Evolutionary conservation across 2,113 vertebrate species (phyloP), one percentile per base, ranked within the genome.

Genomic region (Peromyscus leucopus): DNA sequence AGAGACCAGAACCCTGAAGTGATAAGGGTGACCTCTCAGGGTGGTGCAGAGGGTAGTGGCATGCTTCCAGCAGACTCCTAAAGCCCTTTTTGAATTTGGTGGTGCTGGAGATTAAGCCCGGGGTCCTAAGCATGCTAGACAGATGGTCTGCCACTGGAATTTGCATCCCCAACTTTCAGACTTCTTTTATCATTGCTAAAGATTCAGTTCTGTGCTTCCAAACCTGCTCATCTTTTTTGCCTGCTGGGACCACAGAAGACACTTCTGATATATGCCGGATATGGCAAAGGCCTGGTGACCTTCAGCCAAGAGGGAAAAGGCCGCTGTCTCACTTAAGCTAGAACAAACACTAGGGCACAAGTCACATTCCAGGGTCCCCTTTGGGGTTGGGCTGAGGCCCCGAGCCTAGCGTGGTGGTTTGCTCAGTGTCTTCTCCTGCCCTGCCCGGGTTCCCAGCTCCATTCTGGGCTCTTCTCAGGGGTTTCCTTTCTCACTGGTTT

Each of bases 1-100:
- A 69, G 80, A 90, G 80, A 79, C 24, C 15, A 33, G 95, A 71
- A 57, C 46, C 72, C 42, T 57, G 39, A 84, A 88, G 51, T 10
- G 26, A 36, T 8, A 33, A 72, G 57, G 48, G 2, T 42, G 55
- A 89, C 36, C 59, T 63, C 51, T 46, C n/a, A 89, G 55, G 57
- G 74, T 0, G 13, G n/a, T 33, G 0, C 26, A 21, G n/a, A 13
- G 51, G 69, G 59, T 24, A 2, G 31, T 12, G 61, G 21, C 26
- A 21, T 26, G 26, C 22, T 26, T 26, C 28, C 17, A 5, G n/a
- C 39, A 69, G 85, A 7, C 87, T 55, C 48, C 7, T n/a, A 0
- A 0, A 72, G 22, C 17, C 48, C 19, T n/a, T 33, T 63, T 28
- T 51, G 13, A 26, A 55, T 76, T 67, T 28, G 2, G 2, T 10